phyloP scores from a whole-genome alignment of 2,888 invertebrate genomes.

The Tipula confusa region DNA sequence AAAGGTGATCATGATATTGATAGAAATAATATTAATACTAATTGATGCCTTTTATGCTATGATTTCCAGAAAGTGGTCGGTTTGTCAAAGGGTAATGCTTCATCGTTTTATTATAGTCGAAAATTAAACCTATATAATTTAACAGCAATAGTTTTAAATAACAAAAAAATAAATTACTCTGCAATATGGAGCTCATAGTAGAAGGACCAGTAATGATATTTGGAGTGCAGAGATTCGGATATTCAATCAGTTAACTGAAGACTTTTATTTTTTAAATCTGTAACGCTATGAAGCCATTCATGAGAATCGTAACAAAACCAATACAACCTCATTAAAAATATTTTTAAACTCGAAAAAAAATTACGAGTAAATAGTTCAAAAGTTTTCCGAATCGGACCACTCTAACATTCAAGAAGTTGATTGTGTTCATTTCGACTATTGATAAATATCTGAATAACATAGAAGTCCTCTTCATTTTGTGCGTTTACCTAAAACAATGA shows the following conservation, averaged over 20 bases:
- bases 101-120: background rate
- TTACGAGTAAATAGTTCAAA: background rate
- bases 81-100: background rate
- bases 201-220: too few relatives aligned
- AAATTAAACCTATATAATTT: background rate
- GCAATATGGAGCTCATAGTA: slow-evolving; percentile 5
- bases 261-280: too few relatives aligned
- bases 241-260: too few relatives aligned
- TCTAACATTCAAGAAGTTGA: background rate
- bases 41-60: background rate
- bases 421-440: background rate
- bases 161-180: background rate
- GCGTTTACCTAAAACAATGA: too few relatives aligned
- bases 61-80: background rate
- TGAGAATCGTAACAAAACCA: slow-evolving; percentile 30
- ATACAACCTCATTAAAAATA: background rate
- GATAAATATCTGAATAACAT: background rate
- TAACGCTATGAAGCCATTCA: too few relatives aligned
- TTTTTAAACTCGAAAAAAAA: background rate
- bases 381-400: slow-evolving; percentile 14
- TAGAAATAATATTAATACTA: background rate
- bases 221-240: too few relatives aligned
- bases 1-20: background rate
- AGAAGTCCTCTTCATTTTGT: too few relatives aligned
- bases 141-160: background rate